These are phyloP conservation scores for Drosophila teissieri DNA, from an alignment of 1,140 invertebrate species.

Conservation along the genomic window DNA sequence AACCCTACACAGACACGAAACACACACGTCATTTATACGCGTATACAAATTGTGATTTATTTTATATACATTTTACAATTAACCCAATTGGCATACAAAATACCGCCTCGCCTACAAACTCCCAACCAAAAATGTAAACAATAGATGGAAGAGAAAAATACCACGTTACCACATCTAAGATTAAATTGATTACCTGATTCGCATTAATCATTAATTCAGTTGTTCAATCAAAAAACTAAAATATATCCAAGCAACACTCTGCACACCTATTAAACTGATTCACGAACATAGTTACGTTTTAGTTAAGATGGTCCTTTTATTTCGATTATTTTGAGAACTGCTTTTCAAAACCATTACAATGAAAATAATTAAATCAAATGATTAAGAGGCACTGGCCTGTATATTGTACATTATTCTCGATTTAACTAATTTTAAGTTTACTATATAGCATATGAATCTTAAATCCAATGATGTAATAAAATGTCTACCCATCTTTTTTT, in stretches of 20 bases:
- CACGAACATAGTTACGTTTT: constrained; percentile 7
- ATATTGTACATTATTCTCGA: constrained; percentile 65
- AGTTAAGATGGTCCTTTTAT: constrained; percentile 5
- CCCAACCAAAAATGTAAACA: constrained; percentile 44
- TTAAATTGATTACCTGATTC: constrained; percentile 58
- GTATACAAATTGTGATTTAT: constrained; percentile 80
- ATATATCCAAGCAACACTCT: constrained; percentile 6
- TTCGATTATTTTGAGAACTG: constrained; percentile 1
- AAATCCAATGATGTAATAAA: constrained; percentile 29
- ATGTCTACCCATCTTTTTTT: constrained; percentile 13
- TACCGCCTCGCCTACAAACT: constrained; percentile 32
- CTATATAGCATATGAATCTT: constrained; percentile 36
- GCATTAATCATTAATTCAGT: constrained; percentile 30
- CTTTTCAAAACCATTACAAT: constrained; percentile 6
- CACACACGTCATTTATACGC: constrained; percentile 61
- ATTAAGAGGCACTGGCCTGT: constrained; percentile 51
- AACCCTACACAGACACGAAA: constrained; percentile 12
- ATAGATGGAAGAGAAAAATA: constrained; percentile 27
- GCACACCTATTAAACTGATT: constrained; percentile 10
- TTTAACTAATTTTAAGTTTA: constrained; percentile 78
- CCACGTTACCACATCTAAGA: constrained; percentile 16
- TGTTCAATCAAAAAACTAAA: constrained; percentile 1
- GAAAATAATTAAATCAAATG: constrained; percentile 36
- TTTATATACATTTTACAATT: constrained; percentile 78
- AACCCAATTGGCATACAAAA: constrained; percentile 54